Evolutionary conservation across 2,113 vertebrate species (phyloP).

Genomic region (Eurypyga helias): DNA sequence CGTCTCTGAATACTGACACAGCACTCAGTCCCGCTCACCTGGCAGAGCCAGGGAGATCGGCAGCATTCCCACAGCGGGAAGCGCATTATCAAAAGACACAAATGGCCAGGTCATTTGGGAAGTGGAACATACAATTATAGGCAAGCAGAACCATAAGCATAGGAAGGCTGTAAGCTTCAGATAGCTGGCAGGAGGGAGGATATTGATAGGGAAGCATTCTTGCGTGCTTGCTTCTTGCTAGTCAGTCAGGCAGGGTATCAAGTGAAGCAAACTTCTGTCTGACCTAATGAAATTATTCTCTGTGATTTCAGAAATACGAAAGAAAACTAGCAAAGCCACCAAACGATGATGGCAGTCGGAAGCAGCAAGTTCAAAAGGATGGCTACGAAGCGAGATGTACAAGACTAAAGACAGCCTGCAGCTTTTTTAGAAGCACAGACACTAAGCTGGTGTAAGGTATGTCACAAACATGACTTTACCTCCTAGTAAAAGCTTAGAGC

Average conservation of each 20-base stretch:
- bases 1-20: not conserved
- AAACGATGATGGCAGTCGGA: not conserved
- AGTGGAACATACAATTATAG: not conserved
- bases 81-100: not conserved
- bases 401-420: not conserved
- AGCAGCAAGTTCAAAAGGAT: not conserved
- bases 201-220: not conserved
- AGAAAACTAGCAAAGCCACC: not conserved
- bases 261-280: not conserved
- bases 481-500: conserved; percentile 9
- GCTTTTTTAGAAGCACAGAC: not conserved
- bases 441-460: not conserved
- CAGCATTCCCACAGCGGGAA: not conserved
- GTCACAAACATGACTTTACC: not conserved
- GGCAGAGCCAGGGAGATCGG: not conserved
- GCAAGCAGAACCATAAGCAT: not conserved
- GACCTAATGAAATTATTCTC: not conserved
- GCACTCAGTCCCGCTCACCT: fast-evolving
- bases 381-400: not conserved
- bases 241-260: not conserved
- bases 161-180: not conserved
- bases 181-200: not conserved
- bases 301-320: not conserved
- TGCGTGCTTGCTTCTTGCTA: not conserved
- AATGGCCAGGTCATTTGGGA: not conserved